Base-by-base conservation (phyloP, 2,888 invertebrate species). In the Phlogophora meticulosa region DNA sequence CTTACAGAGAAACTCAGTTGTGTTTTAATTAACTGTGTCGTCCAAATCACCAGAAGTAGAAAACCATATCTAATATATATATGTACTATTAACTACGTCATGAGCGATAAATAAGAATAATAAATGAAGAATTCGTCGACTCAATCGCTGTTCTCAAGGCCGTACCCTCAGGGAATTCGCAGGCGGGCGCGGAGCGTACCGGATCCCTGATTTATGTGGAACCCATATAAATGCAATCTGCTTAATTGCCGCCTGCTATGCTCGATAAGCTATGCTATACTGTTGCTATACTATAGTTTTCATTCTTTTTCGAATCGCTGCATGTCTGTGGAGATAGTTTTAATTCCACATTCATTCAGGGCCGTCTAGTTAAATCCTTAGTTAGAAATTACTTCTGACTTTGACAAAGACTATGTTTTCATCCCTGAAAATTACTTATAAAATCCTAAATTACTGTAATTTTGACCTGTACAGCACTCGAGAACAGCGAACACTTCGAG, bases 221-320 rank as follows among this genome's bases (percentile, higher is more conserved):
- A 91, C 92, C 94, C 93, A 94, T 94, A 94, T 91, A 92, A 94
- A 94, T 93, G 94, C 94, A 94, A 94, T 94, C 94, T 93, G 91
- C 90, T 91, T 94, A 94, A 94, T 94, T 94, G 94, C 92, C 88
- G 84, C 75, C 87, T 87, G 89, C 85, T 88, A 85, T 88, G 80
- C 84, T 80, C 90, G 92, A 91, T 92, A 91, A 90, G 88, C 87
- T 82, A 85, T 43, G 72, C 74, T 64, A 65, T 66, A 28, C 65
- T 64, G 59, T 79, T 75, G 61, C 76, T 79, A 55, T 53, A 40
- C 63, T 36, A 82, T 76, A 82, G 84, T 77, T 84, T 83, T 77
- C 67, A 71, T 84, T 84, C 77, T 82, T 84, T 82, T 66, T 73
- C 20, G 57, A 64, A 70, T 63, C 32, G 45, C 62, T 72, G 68